phyloP scores from a whole-genome alignment of 1,140 invertebrate species.

The Drosophila saltans region DNA sequence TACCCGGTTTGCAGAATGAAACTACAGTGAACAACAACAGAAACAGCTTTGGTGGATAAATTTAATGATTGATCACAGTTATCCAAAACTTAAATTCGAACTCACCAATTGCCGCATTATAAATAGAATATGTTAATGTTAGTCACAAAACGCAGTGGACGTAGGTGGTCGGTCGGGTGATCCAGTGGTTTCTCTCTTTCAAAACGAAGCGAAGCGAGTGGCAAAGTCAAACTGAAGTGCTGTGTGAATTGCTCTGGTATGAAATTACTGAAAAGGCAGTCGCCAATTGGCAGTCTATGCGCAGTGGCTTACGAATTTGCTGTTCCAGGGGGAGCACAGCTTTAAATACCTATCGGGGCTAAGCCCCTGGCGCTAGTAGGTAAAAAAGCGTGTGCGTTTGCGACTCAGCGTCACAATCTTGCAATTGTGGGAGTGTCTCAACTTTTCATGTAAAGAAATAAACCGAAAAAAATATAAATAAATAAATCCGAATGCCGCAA shows the following conservation, averaged over 20 bases:
- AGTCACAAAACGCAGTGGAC: conserved; percentile 27
- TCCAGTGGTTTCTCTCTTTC: conserved; percentile 8
- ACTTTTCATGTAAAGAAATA: conserved; percentile 78
- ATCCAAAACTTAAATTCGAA: conserved; percentile 6
- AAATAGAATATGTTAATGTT: conserved; percentile 15
- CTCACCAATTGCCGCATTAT: conserved; percentile 69
- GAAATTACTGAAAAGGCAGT: conserved; percentile 71
- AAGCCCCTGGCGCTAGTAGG: conserved; percentile 29
- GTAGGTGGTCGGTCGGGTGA: conserved; percentile 33
- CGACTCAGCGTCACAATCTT: conserved; percentile 61
- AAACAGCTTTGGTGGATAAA: background rate
- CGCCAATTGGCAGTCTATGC: conserved; percentile 46
- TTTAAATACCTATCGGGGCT: conserved; percentile 4
- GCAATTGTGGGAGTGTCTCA: conserved; percentile 81
- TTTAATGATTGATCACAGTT: background rate
- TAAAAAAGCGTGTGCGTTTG: conserved; percentile 42
- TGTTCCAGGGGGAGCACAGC: conserved; percentile 6
- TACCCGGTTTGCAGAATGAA: conserved; percentile 36
- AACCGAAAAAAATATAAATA: conserved; percentile 61
- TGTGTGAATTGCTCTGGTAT: conserved; percentile 78
- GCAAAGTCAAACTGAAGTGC: conserved; percentile 78
- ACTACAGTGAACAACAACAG: conserved; percentile 29
- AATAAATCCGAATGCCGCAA: conserved; percentile 74
- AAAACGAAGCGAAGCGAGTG: conserved; percentile 63
- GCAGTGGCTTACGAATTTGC: background rate